Percentiles rank a stretch among this genome's conserved stretches.
Conservation (phyloP, 1,140 invertebrate species). For the Samia ricini region DNA sequence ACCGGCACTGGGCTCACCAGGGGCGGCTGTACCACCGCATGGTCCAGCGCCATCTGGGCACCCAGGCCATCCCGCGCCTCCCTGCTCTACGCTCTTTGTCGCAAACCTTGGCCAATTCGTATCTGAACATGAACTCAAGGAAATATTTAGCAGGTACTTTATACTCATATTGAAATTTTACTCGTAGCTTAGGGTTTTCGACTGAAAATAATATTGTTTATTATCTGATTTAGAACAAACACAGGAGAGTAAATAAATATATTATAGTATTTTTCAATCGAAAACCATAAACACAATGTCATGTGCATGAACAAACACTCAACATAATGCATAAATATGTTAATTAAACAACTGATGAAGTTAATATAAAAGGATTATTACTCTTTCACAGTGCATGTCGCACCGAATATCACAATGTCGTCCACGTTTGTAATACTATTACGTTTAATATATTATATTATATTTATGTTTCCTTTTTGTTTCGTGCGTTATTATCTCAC, state of each 20-base stretch:
- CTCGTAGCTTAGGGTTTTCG: conserved; percentile 18
- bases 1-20: conserved; percentile 90
- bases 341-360: not conserved
- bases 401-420: conserved; percentile 65
- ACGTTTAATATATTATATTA: conserved; percentile 40
- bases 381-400: conserved; percentile 70
- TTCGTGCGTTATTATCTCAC: conserved; percentile 32
- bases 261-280: conserved; percentile 35
- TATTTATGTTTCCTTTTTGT: conserved; percentile 49
- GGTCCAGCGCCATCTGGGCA: conserved; percentile 85
- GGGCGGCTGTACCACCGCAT: conserved; percentile 73
- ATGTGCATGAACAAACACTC: conserved; percentile 46
- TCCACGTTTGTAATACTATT: conserved; percentile 44
- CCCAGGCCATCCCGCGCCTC: conserved; percentile 89
- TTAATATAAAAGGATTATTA: conserved; percentile 18
- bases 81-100: conserved; percentile 98
- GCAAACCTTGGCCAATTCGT: conserved; percentile 97
- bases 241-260: not conserved
- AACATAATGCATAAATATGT: conserved; percentile 16
- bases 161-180: conserved; percentile 1
- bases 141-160: conserved; percentile 96
- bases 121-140: conserved; percentile 97
- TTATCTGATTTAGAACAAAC: not conserved
- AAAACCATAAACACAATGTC: conserved; percentile 30
- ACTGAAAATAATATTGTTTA: conserved; percentile 20